phyloP scores from a whole-genome alignment of 2,797 vertebrate genomes.

The Pyrocephalus nanus region DNA sequence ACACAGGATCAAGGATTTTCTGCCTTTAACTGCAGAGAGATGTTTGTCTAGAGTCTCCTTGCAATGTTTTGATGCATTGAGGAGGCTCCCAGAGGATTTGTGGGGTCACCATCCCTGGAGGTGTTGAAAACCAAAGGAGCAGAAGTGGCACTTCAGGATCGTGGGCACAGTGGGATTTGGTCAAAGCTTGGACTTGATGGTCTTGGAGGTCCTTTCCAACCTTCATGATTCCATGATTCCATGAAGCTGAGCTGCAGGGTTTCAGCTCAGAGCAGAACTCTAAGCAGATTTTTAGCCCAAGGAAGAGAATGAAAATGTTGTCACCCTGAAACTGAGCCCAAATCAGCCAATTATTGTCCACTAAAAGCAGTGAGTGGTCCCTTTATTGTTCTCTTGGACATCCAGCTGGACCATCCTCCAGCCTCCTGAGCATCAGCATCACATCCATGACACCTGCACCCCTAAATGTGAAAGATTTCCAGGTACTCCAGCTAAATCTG shows the following conservation, averaged over 20 bases:
- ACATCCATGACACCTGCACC: rapidly evolving
- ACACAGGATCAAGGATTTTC: not conserved
- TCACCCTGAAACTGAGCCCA: not conserved
- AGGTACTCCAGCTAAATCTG: not conserved
- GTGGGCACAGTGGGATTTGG: too few species aligned
- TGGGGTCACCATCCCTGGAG: too few species aligned
- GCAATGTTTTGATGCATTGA: too few species aligned
- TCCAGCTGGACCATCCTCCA: rapidly evolving
- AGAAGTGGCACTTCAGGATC: too few species aligned
- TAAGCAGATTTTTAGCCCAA: not conserved
- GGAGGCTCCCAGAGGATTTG: too few species aligned
- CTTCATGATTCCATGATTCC: not conserved
- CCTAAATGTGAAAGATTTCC: not conserved
- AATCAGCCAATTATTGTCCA: rapidly evolving
- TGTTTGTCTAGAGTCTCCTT: not conserved
- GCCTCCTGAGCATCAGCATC: not conserved
- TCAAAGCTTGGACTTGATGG: not conserved
- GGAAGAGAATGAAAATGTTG: not conserved
- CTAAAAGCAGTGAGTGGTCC: rapidly evolving
- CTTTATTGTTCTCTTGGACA: not conserved
- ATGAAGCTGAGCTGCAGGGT: not conserved
- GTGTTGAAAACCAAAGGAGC: too few species aligned
- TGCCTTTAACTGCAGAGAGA: rapidly evolving
- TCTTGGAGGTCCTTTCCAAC: not conserved
- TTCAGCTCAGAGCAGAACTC: not conserved